Evolutionary conservation across 2,113 vertebrate genomes (phyloP), one percentile per base, ranked within the genome.

Genomic region (Protobothrops mucrosquamatus): DNA sequence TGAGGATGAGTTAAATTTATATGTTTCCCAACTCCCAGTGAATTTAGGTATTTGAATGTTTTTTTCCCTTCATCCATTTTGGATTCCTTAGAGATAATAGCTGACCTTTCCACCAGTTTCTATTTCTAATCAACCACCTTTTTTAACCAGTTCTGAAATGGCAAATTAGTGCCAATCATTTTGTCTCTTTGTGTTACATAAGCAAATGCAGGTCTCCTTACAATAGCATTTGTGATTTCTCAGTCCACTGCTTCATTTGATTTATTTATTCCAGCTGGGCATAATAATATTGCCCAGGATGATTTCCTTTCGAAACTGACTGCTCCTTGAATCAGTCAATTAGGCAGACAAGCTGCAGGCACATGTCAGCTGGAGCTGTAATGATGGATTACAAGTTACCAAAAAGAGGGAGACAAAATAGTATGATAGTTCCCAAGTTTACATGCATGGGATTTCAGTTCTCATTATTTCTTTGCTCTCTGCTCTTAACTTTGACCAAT

Each of bases 231-330:
- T 94, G 94, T 51, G 93, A 88, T 95, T 95, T 7, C 0, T 96
- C 87, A 94, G 39, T 88, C 29, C 85, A 64, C 23, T 92, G 91
- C 48, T 20, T 95, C 0, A 0, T 89, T 94, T 94, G 91, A 92
- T n/a, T 12, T 87, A 51, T 94, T 94, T 93, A 88, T 94, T 94
- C 94, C 93, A 94, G 23, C 90, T 85, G 91, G 87, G 91, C 51
- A 86, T 92, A 94, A 94, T 93, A 95, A 94, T 94, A 88, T 95
- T 96, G 57, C 56, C 55, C 93, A 89, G 95, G 89, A 86, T 94
- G 86, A 87, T 96, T 96, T 97, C 93, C 91, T 86, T 96, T 97
- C 91, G 95, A 90, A 96, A 93, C 51, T 95, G 92, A 96, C 91
- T 39, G 34, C 93, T 93, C 92, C 93, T 91, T 94, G 94, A 96